Base-by-base conservation (phyloP, 2,113 vertebrate species). In the Halcyon malimbica region DNA sequence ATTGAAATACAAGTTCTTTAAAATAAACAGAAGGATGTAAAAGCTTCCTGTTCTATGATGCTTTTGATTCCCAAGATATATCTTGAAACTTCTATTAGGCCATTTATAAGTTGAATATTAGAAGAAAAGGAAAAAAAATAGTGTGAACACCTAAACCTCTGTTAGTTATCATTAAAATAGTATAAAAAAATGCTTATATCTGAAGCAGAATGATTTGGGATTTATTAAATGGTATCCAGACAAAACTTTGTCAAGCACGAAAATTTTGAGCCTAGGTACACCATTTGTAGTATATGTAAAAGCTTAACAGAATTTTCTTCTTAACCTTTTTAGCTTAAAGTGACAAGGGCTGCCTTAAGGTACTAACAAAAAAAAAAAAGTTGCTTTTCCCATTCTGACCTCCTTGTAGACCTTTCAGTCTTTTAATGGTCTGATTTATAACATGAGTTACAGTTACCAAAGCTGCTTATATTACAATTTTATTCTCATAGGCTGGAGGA, bases 401-500 rank as follows among this genome's bases (percentile, higher is more conserved):
- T 85, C 14, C 14, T 70, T 93, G 50, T 44, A 74, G 59, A 44
- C 44, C 14, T 64, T 70, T 90, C 56, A 54, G 78, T 73, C 59
- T 81, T 91, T 44, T 50, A 87, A 75, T 88, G n/a, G 37, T 81
- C 35, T 73, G 37, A 68, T 46, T 67, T 83, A 35, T 88, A 74
- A 63, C 37, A 53, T 88, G 71, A 82, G 75, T 57, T 93, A 75
- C 83, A 41, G 41, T 79, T 84, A 54, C 29, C 44, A 91, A 0
- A 91, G 24, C 87, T 89, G 94, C 76, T 96, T 93, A 60, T 97
- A 31, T 92, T 88, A 77, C n/a, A 70, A 77, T 91, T 97, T 96
- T 97, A 37, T 97, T 69, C 86, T 96, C 88, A 13, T 87, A 99
- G 99, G 94, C 95, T 99, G 78, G 99, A 99, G 97, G 99, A 99